Base-by-base conservation (phyloP, 2,888 invertebrate species). In the Crioceris asparagi region DNA sequence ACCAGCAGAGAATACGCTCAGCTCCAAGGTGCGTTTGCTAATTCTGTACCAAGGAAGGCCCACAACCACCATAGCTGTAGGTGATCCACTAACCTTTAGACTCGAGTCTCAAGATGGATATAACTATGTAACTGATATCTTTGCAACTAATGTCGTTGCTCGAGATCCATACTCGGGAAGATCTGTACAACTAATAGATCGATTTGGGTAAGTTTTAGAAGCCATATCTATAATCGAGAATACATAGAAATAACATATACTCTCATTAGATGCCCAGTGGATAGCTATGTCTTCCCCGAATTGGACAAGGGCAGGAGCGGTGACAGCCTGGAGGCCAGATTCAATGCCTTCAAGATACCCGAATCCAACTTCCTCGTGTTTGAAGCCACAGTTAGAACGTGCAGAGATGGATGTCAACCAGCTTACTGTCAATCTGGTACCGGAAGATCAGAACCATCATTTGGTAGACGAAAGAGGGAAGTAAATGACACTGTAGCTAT, bases 321-420 rank as follows among this genome's bases (percentile, higher is more conserved):
- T 0, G 88, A 90, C 56, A 87, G 85, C 3, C 65, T 92, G 35
- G 90, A 91, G 68, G 90, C 91, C 0, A 74, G 88, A 53, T 92
- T 92, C 62, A 90, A 91, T 61, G 91, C 91, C 1, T 92, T 91
- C 60, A 92, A 91, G 66, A 90, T 92, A 47, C 91, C 91, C 0
- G 91, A 91, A 66, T 91, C 91, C 0, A 91, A 91, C 63, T 90
- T 90, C 70, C 66, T 92, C 49, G 87, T 91, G 1, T 92, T 92
- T 55, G 91, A 92, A 65, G 91, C 91, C 1, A 91, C 86, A 0
- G 91, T 92, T 0, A 70, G 85, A 38, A 87, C 88, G 1, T 92
- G 91, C 52, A 70, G 87, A 27, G 87, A 88, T 33, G 87, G 88
- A 5, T 92, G 91, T 55, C 87, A 88, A 58, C 90, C 91, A 30